Evolutionary conservation across 2,797 vertebrate genomes (phyloP), one percentile per base, ranked within the genome.

Genomic region (Staurois parvus): DNA sequence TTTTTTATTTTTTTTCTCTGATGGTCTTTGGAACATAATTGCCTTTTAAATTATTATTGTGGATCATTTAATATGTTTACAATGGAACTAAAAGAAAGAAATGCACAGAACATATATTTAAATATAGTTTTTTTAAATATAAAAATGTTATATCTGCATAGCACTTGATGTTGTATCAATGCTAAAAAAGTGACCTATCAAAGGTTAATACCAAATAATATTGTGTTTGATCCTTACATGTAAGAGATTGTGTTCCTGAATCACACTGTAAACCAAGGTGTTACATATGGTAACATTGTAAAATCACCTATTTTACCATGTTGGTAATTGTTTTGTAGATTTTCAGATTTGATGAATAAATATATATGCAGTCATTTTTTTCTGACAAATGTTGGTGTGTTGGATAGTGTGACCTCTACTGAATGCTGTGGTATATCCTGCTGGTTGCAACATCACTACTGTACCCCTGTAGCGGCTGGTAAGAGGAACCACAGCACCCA

Each of bases 301-400:
- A 76, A 42, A 62, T 64, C 32, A 29, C 24, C 52, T 11, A 5
- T 42, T 84, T 84, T 77, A 84, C 83, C 83, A 78, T 72, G 75
- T 84, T 78, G 83, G 83, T 84, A 84, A 64, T 19, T 84, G 67
- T 42, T 34, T 62, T 69, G 45, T 78, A 34, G 56, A 52, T 40
- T 78, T n/a, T 67, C 29, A 26, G 32, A 59, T 8, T 24, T 78
- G 26, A 79, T 32, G 24, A 70, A 79, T 70, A 79, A 70, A 56
- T 34, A 70, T 24, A 34, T 1, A 70, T 19, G 19, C 17, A 69
- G 30, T 21, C 5, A 4, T 32, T 69, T 34, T 68, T 17, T 52
- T 37, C 6, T 37, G 5, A 37, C 34, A 37, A 5, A 7, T 37
- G 6, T 8, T 37, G 34, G 34, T 37, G 34, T 37, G 34, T 37